Base-by-base conservation (phyloP, 2,113 vertebrate genomes). In the Greenwoodochromis staneri region DNA sequence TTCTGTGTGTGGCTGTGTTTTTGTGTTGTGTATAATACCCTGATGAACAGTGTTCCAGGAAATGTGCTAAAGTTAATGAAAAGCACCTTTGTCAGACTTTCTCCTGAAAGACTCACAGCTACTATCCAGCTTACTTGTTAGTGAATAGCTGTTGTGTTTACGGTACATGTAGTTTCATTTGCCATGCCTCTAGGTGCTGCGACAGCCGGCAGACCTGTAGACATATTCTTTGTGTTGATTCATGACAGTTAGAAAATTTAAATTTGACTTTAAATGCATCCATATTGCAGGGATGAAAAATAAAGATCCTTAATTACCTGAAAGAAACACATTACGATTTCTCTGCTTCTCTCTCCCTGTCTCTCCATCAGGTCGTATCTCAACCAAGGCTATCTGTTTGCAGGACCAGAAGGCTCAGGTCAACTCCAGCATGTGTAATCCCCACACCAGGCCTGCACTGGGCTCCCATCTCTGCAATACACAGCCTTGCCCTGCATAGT, bases 401-500 rank as follows among this genome's bases (percentile, higher is more conserved):
- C 97, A 97, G 95, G 98, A 99, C 85, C 97, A 97, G 85, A 97
- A 92, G 19, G 94, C 89, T 8, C 98, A 96, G 94, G 98, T 99
- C 84, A 98, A 99, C 95, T 93, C 96, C 89, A 97, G 97, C 73
- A 95, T 98, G 81, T 99, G 98, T 82, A 97, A 95, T 80, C 93
- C 96, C 21, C 95, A 95, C 85, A 96, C 81, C 31, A 97, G 96
- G 89, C 98, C 97, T 38, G 93, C 95, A 5, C 93, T 96, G 12
- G 97, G 97, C 83, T 97, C 97, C 78, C 97, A 97, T 40, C 92
- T 96, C 13, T 99, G 99, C 96, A 99, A 98, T 89, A 96, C 96
- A 1, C 97, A 98, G 88, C 97, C 98, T 91, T 99, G 99, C 94
- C 98, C 98, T 34, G 97, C 98, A 66, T 96, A 97, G 98, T 99